Conservation (phyloP, 2,888 invertebrate species). For the Pammene fasciana region DNA sequence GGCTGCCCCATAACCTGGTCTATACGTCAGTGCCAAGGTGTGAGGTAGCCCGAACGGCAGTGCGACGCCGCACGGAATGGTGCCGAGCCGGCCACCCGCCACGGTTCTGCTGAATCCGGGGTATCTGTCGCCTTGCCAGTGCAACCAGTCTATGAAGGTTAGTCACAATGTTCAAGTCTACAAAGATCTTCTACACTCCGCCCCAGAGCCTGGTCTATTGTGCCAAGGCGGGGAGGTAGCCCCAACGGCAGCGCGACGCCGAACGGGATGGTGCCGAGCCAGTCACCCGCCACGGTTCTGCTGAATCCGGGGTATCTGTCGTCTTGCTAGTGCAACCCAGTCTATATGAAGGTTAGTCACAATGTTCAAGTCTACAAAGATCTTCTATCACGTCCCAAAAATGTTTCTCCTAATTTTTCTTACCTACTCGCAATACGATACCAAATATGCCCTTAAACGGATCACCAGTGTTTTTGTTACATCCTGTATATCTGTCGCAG, state of each 20-base stretch:
- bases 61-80: slow-evolving; percentile 76
- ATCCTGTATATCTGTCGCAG: too few species aligned
- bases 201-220: slow-evolving; percentile 77
- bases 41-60: slow-evolving; percentile 73
- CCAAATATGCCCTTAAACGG: too few species aligned
- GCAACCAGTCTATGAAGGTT: slow-evolving; percentile 77
- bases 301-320: slow-evolving; percentile 76
- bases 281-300: slow-evolving; percentile 71
- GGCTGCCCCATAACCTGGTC: slow-evolving; percentile 77
- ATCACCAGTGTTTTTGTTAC: too few species aligned
- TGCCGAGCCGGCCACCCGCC: slow-evolving; percentile 66
- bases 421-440: too few species aligned
- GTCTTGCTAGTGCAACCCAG: slow-evolving; percentile 77
- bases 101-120: slow-evolving; percentile 76
- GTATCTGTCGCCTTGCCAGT: slow-evolving; percentile 78
- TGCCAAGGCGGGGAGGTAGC: slow-evolving; percentile 68
- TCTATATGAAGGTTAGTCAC: slow-evolving; percentile 70
- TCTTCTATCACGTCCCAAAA: slow-evolving; percentile 66
- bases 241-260: slow-evolving; percentile 76
- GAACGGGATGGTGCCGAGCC: slow-evolving; percentile 72
- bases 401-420: too few species aligned
- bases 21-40: slow-evolving; percentile 70
- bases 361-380: slow-evolving; percentile 51
- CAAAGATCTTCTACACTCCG: slow-evolving; percentile 72
- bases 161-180: slow-evolving; percentile 42